These are phyloP conservation scores for Euglossa dilemma DNA, from an alignment of 1,140 invertebrate genomes.

Conservation along the genomic window DNA sequence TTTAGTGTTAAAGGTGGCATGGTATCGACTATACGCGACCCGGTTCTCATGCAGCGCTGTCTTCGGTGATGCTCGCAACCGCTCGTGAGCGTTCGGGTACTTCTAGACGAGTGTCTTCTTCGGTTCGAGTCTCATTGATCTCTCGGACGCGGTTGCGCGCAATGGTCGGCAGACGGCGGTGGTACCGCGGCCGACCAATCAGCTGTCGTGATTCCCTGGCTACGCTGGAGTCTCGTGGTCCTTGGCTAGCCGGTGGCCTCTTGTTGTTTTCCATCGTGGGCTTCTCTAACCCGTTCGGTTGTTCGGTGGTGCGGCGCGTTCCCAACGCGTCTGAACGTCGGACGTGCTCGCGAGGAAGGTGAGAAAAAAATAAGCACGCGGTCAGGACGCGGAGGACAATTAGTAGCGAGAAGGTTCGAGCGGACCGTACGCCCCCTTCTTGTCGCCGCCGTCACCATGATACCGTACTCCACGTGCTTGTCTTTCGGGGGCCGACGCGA, in stretches of 20 bases:
- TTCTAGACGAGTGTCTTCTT: slow-evolving; percentile 30
- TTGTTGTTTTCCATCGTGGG: slow-evolving; percentile 53
- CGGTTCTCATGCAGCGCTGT: background rate
- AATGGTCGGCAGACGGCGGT: slow-evolving; percentile 23
- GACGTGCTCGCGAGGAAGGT: background rate
- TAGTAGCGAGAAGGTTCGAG: slow-evolving; percentile 7
- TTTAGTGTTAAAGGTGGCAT: background rate
- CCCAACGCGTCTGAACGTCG: slow-evolving; percentile 8
- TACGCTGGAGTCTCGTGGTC: slow-evolving; percentile 52
- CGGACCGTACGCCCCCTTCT: slow-evolving; percentile 47
- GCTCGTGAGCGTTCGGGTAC: slow-evolving; percentile 30
- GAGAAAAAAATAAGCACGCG: background rate
- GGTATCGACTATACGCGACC: slow-evolving; percentile 42
- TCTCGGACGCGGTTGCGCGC: slow-evolving; percentile 48
- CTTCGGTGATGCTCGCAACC: slow-evolving; percentile 30
- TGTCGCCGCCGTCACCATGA: slow-evolving; percentile 61
- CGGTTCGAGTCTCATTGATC: slow-evolving; percentile 55
- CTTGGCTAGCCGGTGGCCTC: slow-evolving; percentile 47
- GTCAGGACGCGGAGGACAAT: background rate
- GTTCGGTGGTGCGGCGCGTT: slow-evolving; percentile 21
- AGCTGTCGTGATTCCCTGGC: slow-evolving; percentile 28
- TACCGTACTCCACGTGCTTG: slow-evolving; percentile 72
- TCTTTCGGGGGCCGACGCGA: slow-evolving; percentile 63
- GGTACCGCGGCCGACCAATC: slow-evolving; percentile 46
- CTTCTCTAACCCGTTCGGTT: slow-evolving; percentile 25